Evolutionary conservation across 1,140 invertebrate species (phyloP).

Genomic region (Drosophila azteca): DNA sequence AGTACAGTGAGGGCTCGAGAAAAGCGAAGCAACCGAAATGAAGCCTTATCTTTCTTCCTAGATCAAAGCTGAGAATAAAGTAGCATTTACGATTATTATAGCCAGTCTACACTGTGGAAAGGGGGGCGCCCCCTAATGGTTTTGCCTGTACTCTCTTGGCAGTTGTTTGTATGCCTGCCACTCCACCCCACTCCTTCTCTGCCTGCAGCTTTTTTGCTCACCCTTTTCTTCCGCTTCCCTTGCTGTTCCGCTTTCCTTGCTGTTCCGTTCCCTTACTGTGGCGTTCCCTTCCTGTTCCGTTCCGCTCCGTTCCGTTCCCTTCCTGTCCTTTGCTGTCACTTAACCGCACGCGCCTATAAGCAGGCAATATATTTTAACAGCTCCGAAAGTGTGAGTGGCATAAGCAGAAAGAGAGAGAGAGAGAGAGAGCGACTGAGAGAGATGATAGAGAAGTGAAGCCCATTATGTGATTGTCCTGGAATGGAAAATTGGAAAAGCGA

Average conservation of each 20-base stretch:
- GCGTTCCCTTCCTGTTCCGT: neutral
- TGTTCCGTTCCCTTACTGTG: neutral
- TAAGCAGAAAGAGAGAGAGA: neutral
- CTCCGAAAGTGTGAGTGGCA: neutral
- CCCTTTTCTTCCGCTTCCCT: neutral
- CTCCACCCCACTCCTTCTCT: neutral
- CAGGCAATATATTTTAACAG: constrained; percentile 49
- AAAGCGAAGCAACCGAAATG: neutral
- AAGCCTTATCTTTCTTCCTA: too few relatives aligned
- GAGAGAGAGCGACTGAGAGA: too few relatives aligned
- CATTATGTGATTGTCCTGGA: constrained; percentile 48
- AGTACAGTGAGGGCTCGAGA: constrained; percentile 39
- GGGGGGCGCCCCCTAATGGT: neutral
- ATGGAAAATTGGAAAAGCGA: neutral
- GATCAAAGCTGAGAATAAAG: too few relatives aligned
- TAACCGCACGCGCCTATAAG: constrained; percentile 50
- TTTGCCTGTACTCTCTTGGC: constrained; percentile 2
- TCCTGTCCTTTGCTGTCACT: constrained; percentile 25
- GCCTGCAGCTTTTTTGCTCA: too few relatives aligned
- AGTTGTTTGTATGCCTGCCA: constrained; percentile 9
- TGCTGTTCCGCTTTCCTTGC: neutral
- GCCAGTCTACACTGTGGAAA: neutral
- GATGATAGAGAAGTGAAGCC: constrained; percentile 34
- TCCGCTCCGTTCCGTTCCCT: neutral
- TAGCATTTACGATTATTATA: neutral